phyloP scores from a whole-genome alignment of 2,113 vertebrate genomes.

The Mixornis gularis region DNA sequence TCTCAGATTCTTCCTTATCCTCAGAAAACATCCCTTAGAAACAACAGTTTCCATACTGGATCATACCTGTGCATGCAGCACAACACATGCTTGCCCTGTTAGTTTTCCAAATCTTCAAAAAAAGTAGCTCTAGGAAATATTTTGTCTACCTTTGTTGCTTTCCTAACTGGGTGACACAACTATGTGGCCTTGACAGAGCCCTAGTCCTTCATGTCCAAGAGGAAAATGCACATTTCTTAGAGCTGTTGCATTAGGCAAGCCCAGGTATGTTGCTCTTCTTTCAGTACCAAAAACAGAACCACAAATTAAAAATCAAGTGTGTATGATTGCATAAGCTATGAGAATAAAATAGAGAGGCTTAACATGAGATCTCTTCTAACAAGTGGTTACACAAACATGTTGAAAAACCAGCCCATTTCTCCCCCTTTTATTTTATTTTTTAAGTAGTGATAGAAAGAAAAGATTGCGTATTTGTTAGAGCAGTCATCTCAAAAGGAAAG shows the following conservation, averaged over 20 bases:
- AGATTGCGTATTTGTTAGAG: not conserved
- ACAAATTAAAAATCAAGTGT: not conserved
- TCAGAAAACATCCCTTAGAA: constrained; percentile 18
- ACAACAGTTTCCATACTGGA: not conserved
- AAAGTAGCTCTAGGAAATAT: not conserved
- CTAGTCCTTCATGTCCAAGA: not conserved
- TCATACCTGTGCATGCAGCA: not conserved
- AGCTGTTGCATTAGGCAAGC: not conserved
- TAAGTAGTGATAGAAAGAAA: not conserved
- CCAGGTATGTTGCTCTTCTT: not conserved
- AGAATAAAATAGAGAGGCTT: not conserved
- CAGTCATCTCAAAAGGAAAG: not conserved
- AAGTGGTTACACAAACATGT: not conserved
- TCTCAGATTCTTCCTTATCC: not conserved
- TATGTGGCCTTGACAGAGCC: not conserved
- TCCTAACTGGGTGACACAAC: not conserved
- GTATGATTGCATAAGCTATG: not conserved
- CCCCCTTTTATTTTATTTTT: not conserved
- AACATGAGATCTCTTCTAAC: not conserved
- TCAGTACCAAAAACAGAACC: not conserved
- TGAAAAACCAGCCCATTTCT: not conserved
- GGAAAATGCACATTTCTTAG: not conserved
- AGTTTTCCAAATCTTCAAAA: not conserved
- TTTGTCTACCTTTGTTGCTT: not conserved
- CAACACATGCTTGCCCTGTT: accelerated